Conservation (phyloP, 2,113 vertebrate species). For the Copsychus sechellarum region DNA sequence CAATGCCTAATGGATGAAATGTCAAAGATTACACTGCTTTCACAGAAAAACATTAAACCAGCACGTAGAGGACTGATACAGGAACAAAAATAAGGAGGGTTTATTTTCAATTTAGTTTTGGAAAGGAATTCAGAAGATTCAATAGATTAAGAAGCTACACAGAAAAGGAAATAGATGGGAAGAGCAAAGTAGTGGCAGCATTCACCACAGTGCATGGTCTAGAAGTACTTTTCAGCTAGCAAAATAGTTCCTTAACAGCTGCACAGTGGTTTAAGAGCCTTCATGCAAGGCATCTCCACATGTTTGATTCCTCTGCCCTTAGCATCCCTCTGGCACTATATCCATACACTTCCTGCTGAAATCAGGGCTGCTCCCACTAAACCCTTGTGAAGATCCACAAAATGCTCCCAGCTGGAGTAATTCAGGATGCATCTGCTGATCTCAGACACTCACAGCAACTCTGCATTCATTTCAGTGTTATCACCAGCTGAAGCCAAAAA, state of each 20-base stretch:
- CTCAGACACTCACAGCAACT: not conserved
- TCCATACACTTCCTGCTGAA: not conserved
- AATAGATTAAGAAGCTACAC: not conserved
- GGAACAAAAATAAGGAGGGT: not conserved
- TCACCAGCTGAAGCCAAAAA: not conserved
- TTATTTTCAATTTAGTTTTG: not conserved
- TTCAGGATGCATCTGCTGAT: not conserved
- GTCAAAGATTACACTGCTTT: not conserved
- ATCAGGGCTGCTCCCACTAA: not conserved
- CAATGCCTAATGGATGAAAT: not conserved
- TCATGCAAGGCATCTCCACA: not conserved
- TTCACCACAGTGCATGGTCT: not conserved
- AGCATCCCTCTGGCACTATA: not conserved
- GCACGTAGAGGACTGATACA: accelerated
- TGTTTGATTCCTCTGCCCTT: not conserved
- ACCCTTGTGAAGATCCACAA: not conserved
- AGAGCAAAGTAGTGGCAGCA: not conserved
- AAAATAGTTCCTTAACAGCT: not conserved
- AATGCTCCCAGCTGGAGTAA: not conserved
- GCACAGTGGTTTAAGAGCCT: not conserved
- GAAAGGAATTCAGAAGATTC: not conserved
- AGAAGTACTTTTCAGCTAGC: not conserved
- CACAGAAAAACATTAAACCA: not conserved
- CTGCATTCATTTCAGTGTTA: not conserved
- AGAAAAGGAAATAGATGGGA: not conserved